A percentile compares a stretch with the other conserved stretches of the same genome.
Conservation (phyloP, 92 coral and sea anemone genomes). For the Pocillopora grandis region DNA sequence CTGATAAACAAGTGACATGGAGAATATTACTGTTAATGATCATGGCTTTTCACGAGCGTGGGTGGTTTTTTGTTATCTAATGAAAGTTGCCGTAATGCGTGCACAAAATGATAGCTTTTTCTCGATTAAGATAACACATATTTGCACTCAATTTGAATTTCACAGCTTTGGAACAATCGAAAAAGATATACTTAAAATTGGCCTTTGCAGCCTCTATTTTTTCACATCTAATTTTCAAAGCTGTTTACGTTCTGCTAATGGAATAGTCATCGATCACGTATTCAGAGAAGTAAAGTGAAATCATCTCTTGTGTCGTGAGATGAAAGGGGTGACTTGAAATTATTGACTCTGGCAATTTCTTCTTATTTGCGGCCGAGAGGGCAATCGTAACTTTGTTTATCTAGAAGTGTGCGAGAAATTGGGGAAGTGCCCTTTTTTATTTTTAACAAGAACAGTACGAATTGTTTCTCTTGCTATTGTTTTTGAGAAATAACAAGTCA, state of each 20-base stretch:
- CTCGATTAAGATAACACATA: conserved; percentile 29
- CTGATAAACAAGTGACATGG: conserved; percentile 14
- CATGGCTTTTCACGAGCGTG: conserved; percentile 7
- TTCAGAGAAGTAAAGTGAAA: neutral
- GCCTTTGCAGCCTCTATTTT: conserved; percentile 3
- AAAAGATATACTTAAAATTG: neutral
- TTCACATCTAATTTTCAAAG: neutral
- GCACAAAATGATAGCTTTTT: neutral
- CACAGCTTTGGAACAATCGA: conserved; percentile 27
- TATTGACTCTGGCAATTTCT: neutral
- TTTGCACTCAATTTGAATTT: conserved; percentile 5
- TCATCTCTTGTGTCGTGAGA: neutral
- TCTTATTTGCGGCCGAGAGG: neutral
- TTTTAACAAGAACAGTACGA: too few relatives aligned
- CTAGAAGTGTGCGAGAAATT: too few relatives aligned
- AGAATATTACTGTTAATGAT: conserved; percentile 25
- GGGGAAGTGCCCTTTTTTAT: too few relatives aligned
- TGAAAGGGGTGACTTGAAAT: neutral
- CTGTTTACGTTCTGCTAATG: neutral
- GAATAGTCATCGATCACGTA: neutral
- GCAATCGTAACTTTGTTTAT: neutral
- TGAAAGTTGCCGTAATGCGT: conserved; percentile 7
- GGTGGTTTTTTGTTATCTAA: conserved; percentile 22
- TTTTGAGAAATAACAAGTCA: too few relatives aligned
- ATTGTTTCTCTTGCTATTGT: too few relatives aligned